Evolutionary conservation across 2,888 invertebrate genomes (phyloP), one percentile per base, ranked within the genome.

Genomic region (Hyalella azteca): DNA sequence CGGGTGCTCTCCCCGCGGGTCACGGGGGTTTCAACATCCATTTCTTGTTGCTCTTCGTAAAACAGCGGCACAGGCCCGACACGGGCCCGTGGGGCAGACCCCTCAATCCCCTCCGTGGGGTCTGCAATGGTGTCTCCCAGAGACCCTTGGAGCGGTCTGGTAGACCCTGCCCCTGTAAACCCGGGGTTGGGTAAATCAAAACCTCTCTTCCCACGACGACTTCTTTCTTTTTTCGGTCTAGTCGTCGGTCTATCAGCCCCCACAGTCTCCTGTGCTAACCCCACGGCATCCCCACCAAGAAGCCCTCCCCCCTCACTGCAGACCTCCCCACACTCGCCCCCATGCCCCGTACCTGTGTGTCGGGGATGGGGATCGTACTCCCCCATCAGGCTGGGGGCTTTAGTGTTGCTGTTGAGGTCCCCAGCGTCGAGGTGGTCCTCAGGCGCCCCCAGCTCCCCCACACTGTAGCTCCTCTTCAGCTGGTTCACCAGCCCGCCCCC

Each of bases 401-500:
- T 84, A 41, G 81, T 79, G 60, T 84, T 82, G 15, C 84, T 80
- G 78, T 82, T 82, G 45, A 81, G 73, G 75, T 79, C 81, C 11
- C 78, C 81, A 29, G 36, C 19, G 45, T 75, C 60, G 41, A 45
- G 22, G 40, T 75, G 73, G n/a, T 73, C 73, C n/a, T 73, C 79
- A 13, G 79, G 36, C 4, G 59, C 78, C 3, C 78, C 78, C 19
- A 84, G 75, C 45, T 84, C 84, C 22, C 81, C 79, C 36, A 80
- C 78, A 48, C 80, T 80, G 77, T 84, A 84, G 40, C 84, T 84
- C 36, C 84, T 59, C 41, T 80, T 79, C 78, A 84, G 78, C 66
- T 84, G 84, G 54, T 78, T 84, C 77, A 84, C 81, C n/a, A 84
- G 32, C 19, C 84, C 81, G 7, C 84, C 84, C 29, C 84, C 81